A percentile compares a stretch with the other conserved stretches of the same genome.
phyloP scores from a whole-genome alignment of 1,140 invertebrate species.

The Antheraea mylitta region DNA sequence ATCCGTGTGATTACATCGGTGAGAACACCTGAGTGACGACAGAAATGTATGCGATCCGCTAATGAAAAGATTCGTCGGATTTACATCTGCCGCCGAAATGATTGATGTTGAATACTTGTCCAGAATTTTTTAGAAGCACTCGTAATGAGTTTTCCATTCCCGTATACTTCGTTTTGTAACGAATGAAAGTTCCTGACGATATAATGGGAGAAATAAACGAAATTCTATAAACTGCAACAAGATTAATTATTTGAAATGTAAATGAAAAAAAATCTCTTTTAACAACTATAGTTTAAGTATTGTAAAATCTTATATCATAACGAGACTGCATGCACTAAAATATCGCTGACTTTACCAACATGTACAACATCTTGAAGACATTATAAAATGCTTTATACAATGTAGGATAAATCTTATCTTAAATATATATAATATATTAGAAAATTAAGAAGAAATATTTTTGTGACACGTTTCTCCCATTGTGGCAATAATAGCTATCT shows the following conservation, averaged over 20 bases:
- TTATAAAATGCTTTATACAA: too few relatives aligned
- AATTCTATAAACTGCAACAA: neutral
- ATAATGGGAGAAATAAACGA: neutral
- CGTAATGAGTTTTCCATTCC: constrained; percentile 24
- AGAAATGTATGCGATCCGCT: constrained; percentile 33
- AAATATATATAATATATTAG: too few relatives aligned
- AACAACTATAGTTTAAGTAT: too few relatives aligned
- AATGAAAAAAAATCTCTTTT: too few relatives aligned
- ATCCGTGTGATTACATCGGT: constrained; percentile 25
- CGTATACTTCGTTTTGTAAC: neutral
- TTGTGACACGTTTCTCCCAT: too few relatives aligned
- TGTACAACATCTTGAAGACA: too few relatives aligned
- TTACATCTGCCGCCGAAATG: constrained; percentile 31
- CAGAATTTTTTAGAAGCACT: constrained; percentile 13
- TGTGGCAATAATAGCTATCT: too few relatives aligned
- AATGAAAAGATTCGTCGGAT: constrained; percentile 35
- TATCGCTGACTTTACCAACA: too few relatives aligned
- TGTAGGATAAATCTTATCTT: too few relatives aligned
- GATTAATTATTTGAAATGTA: neutral
- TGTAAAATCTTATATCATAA: too few relatives aligned
- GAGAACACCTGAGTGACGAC: constrained; percentile 30
- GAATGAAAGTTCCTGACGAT: neutral
- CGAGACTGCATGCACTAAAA: too few relatives aligned
- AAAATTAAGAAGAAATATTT: too few relatives aligned
- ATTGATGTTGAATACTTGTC: constrained; percentile 29